Evolutionary conservation across 2,888 invertebrate genomes (phyloP).

Genomic region (Microplitis deprimator): DNA sequence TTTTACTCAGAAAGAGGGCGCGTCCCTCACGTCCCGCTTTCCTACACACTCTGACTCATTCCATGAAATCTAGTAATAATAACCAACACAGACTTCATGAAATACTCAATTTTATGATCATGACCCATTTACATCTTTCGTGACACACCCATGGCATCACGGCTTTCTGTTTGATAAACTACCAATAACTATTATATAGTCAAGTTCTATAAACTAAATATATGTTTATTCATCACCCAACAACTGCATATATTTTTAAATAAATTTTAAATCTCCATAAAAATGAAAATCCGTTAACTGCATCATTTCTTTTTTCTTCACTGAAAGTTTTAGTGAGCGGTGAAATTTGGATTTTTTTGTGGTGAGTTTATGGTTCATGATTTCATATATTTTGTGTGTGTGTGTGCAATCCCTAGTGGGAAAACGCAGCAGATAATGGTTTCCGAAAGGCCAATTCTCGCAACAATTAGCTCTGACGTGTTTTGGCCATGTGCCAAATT

Average conservation of each 20-base stretch:
- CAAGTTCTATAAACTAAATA: neutral
- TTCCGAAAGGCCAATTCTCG: conserved; percentile 66
- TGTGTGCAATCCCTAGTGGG: conserved; percentile 49
- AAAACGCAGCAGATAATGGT: conserved; percentile 62
- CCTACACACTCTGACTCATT: conserved; percentile 39
- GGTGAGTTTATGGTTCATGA: neutral
- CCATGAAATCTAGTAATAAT: conserved; percentile 51
- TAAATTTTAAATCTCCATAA: neutral
- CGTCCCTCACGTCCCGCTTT: conserved; percentile 28
- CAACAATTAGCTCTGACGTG: conserved; percentile 65
- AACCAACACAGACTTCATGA: conserved; percentile 38
- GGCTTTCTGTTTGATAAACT: neutral
- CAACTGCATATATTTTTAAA: neutral
- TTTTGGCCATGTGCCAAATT: conserved; percentile 63
- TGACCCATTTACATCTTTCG: conserved; percentile 24
- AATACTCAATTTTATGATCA: conserved; percentile 41
- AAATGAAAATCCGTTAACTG: neutral
- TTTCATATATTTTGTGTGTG: neutral
- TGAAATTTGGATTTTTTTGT: neutral
- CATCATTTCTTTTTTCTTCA: too few relatives aligned
- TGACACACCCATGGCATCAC: conserved; percentile 16
- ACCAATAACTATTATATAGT: conserved; percentile 19
- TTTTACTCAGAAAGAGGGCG: conserved; percentile 51
- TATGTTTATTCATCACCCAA: neutral
- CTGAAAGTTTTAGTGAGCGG: neutral